These are phyloP conservation scores for Andrena bicolor DNA, from an alignment of 2,888 invertebrate genomes.

Conservation along the genomic window DNA sequence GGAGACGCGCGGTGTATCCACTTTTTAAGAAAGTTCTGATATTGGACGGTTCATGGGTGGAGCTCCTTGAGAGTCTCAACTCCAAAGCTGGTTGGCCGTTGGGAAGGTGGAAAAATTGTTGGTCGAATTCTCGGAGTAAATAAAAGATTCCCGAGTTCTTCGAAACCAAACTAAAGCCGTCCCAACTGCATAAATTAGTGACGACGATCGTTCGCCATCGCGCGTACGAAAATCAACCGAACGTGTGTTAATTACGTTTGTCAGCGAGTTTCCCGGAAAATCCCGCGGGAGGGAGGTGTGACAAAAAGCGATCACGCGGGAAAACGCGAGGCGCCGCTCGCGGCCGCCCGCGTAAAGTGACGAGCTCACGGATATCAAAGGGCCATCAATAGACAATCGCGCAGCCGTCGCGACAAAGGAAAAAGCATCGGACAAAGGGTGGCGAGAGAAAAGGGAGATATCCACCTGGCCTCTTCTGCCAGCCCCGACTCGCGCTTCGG, in stretches of 20 bases:
- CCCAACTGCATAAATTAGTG: too few relatives aligned
- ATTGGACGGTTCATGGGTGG: neutral
- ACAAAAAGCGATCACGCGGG: neutral
- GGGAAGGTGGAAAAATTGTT: neutral
- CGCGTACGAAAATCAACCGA: too few relatives aligned
- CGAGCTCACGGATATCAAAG: slow-evolving; percentile 63
- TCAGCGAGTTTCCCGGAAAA: neutral
- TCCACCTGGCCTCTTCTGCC: slow-evolving; percentile 63
- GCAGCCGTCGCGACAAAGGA: slow-evolving; percentile 59
- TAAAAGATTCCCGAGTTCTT: neutral
- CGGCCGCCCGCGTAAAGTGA: slow-evolving; percentile 40
- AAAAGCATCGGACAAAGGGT: slow-evolving; percentile 61
- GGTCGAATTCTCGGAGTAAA: neutral
- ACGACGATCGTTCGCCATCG: too few relatives aligned
- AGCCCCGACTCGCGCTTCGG: slow-evolving; percentile 64
- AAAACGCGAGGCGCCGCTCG: slow-evolving; percentile 13
- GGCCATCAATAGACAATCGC: slow-evolving; percentile 69
- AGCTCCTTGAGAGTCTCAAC: neutral
- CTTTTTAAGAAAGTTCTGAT: slow-evolving; percentile 44
- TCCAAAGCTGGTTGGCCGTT: neutral
- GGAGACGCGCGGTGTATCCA: slow-evolving; percentile 41
- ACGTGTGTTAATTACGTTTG: too few relatives aligned
- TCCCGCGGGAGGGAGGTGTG: too few relatives aligned
- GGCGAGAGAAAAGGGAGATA: slow-evolving; percentile 63
- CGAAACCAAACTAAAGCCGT: neutral